Evolutionary conservation across 1,140 invertebrate genomes (phyloP), one percentile per base, ranked within the genome.

Genomic region (Scaptodrosophila lebanonensis): DNA sequence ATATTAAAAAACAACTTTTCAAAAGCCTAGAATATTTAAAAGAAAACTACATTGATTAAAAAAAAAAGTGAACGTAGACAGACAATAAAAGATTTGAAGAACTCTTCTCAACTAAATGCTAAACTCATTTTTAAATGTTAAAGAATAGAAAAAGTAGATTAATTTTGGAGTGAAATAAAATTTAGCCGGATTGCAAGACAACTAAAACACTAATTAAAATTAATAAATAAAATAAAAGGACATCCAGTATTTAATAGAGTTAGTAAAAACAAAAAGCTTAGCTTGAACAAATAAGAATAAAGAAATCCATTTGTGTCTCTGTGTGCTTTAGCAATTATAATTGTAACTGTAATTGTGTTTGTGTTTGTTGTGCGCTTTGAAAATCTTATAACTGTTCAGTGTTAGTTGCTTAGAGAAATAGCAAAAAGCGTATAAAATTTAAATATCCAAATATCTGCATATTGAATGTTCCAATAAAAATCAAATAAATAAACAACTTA

Each of bases 311-410:
- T 66, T 62, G 44, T 35, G 29, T 56, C 48, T 69, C 58, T 50
- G 65, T 69, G 66, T 69, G 65, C 66, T 69, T 63, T 53, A 66
- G 25, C 51, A 50, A 68, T 29, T 57, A 35, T 66, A 35, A 68
- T 25, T 57, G 35, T 40, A 52, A 44, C 42, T 38, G n/a, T n/a
- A n/a, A n/a, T n/a, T n/a, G n/a, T n/a, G n/a, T n/a, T n/a, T n/a
- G n/a, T n/a, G n/a, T n/a, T n/a, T n/a, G n/a, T n/a, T n/a, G n/a
- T n/a, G n/a, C n/a, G n/a, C 17, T 44, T 15, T 59, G 36, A 13
- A 54, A 50, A 39, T 32, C 35, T 32, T 15, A 66, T 72, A 48
- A 66, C 42, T 72, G 67, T 71, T 71, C 43, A 52, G 51, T 66
- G 65, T 68, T 68, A 51, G 53, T 30, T n/a, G n/a, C n/a, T n/a